Conservation (phyloP, 2,113 vertebrate genomes). For the Zosterops hypoxanthus region DNA sequence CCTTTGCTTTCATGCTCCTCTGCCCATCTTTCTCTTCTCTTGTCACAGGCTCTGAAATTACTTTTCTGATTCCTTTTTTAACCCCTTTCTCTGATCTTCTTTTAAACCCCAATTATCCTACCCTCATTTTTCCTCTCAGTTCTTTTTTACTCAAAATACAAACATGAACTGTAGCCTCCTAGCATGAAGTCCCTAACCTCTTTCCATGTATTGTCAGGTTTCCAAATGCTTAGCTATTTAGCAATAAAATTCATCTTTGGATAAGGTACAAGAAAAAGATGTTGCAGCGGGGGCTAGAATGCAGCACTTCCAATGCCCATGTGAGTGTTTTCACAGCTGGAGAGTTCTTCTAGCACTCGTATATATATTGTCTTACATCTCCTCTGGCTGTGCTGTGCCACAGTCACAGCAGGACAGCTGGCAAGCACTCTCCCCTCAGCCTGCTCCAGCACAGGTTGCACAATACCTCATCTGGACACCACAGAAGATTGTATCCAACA, state of each 20-base stretch:
- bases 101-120: background rate
- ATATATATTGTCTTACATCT: background rate
- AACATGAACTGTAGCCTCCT: background rate
- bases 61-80: constrained; percentile 18
- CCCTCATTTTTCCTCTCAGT: background rate
- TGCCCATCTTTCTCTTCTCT: background rate
- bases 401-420: background rate
- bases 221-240: background rate
- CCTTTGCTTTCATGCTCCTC: constrained; percentile 26
- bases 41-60: background rate
- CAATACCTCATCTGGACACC: background rate
- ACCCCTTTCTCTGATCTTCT: background rate
- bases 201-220: background rate
- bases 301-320: background rate
- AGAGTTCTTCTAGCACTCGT: background rate
- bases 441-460: background rate
- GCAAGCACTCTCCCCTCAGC: background rate
- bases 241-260: background rate
- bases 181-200: background rate
- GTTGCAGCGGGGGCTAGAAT: background rate
- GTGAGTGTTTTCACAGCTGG: background rate
- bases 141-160: background rate
- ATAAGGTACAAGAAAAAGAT: background rate
- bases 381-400: background rate
- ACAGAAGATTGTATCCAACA: background rate